phyloP scores from a whole-genome alignment of 2,113 vertebrate species.

The Urocynchramus pylzowi region DNA sequence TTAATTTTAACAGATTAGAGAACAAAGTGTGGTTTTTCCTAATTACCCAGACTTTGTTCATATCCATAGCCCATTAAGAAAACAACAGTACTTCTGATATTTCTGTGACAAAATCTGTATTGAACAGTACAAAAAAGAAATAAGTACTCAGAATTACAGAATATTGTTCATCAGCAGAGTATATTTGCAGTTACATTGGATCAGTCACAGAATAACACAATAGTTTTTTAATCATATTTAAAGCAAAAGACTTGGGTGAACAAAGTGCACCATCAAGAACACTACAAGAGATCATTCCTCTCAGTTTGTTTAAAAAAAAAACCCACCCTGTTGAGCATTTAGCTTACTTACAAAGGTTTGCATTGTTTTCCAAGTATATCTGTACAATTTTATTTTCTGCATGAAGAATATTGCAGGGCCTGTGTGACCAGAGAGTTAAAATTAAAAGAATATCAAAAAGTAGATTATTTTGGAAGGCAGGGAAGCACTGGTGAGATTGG shows the following conservation, averaged over 20 bases:
- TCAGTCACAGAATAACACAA: background rate
- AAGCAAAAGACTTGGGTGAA: background rate
- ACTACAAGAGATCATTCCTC: background rate
- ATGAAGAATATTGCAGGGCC: background rate
- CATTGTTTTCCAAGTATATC: background rate
- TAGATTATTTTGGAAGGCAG: background rate
- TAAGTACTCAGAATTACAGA: background rate
- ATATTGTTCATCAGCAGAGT: background rate
- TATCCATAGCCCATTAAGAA: background rate
- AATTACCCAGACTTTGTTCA: background rate
- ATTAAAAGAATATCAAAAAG: background rate
- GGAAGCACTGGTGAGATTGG: background rate
- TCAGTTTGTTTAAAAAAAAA: background rate
- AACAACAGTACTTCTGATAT: background rate
- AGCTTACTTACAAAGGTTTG: background rate
- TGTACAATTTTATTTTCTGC: background rate
- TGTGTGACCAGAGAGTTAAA: background rate
- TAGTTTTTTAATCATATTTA: background rate
- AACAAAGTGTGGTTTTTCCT: background rate
- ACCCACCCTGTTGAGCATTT: background rate
- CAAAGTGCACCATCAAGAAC: background rate
- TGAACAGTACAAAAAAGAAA: background rate
- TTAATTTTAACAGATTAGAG: background rate
- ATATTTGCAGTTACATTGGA: background rate
- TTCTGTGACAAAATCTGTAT: background rate